Percentiles rank a stretch among this genome's conserved stretches.
Evolutionary conservation across 2,113 vertebrate genomes (phyloP).

Genomic region (Patagioenas fasciata): DNA sequence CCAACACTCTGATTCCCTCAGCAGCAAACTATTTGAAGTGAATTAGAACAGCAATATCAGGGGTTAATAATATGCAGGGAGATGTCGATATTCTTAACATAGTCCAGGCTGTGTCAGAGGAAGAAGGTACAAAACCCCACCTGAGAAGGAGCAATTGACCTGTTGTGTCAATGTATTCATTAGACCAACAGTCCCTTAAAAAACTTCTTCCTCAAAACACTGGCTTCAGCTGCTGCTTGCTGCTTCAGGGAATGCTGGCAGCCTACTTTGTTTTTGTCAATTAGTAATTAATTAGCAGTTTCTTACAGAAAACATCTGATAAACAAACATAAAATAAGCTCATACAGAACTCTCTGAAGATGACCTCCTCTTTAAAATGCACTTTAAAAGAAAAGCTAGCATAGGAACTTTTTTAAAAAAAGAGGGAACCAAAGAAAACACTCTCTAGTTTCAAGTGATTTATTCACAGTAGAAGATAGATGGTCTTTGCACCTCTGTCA

Average conservation of each 20-base stretch:
- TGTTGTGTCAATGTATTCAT: neutral
- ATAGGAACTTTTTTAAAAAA: neutral
- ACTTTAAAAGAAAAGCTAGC: constrained; percentile 8
- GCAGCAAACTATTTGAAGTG: neutral
- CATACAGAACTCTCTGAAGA: neutral
- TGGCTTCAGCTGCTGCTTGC: neutral
- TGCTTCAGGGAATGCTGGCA: constrained; percentile 8
- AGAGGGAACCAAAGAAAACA: neutral
- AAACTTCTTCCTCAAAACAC: neutral
- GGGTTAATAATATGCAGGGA: neutral
- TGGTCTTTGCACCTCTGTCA: neutral
- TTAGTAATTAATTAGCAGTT: constrained; percentile 56
- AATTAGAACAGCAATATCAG: neutral
- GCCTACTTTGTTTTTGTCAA: constrained; percentile 16
- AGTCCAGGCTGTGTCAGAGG: neutral
- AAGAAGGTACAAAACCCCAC: neutral
- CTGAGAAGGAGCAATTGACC: neutral
- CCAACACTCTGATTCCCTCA: neutral
- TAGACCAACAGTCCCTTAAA: neutral
- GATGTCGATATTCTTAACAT: neutral
- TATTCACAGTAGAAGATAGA: neutral
- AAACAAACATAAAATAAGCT: constrained; percentile 46
- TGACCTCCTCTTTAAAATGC: constrained; percentile 10
- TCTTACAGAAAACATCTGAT: neutral
- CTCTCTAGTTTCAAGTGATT: neutral